These are phyloP conservation scores for Pipistrellus nathusii DNA, from an alignment of 2,797 vertebrate species.

Conservation along the genomic window DNA sequence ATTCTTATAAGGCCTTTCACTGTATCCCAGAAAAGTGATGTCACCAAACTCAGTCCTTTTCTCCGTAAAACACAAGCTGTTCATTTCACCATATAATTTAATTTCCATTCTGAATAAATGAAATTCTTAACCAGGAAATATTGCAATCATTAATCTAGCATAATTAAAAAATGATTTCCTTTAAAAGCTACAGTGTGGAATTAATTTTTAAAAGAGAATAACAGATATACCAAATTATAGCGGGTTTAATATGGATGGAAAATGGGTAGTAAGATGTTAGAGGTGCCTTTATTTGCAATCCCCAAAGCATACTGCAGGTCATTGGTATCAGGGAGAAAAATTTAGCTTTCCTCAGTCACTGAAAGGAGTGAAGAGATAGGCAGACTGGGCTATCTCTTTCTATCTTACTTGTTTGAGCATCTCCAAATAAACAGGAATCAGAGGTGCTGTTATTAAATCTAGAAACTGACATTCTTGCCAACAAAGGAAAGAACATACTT, in stretches of 20 bases:
- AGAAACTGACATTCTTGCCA: not conserved
- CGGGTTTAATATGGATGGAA: slow-evolving; percentile 36
- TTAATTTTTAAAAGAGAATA: slow-evolving; percentile 61
- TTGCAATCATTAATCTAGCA: slow-evolving; percentile 71
- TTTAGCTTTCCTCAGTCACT: not conserved
- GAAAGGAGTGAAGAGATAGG: not conserved
- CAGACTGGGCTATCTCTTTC: not conserved
- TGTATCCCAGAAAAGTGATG: slow-evolving; percentile 42
- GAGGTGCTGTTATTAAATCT: not conserved
- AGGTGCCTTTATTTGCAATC: slow-evolving; percentile 27
- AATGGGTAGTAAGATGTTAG: slow-evolving; percentile 50
- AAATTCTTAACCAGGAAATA: slow-evolving; percentile 78
- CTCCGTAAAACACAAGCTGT: slow-evolving; percentile 61
- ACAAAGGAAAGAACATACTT: not conserved
- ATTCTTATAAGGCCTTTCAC: not conserved
- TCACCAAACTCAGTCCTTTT: slow-evolving; percentile 43
- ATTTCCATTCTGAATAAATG: slow-evolving; percentile 75
- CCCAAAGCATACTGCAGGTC: not conserved
- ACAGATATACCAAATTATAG: not conserved
- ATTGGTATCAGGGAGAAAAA: not conserved
- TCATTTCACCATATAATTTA: slow-evolving; percentile 76
- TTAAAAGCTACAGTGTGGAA: slow-evolving; percentile 72
- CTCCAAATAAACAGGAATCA: not conserved
- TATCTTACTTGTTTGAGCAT: not conserved
- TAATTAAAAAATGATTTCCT: slow-evolving; percentile 81